Evolutionary conservation across 2,888 invertebrate species (phyloP).

Genomic region (Aphrophora alni): DNA sequence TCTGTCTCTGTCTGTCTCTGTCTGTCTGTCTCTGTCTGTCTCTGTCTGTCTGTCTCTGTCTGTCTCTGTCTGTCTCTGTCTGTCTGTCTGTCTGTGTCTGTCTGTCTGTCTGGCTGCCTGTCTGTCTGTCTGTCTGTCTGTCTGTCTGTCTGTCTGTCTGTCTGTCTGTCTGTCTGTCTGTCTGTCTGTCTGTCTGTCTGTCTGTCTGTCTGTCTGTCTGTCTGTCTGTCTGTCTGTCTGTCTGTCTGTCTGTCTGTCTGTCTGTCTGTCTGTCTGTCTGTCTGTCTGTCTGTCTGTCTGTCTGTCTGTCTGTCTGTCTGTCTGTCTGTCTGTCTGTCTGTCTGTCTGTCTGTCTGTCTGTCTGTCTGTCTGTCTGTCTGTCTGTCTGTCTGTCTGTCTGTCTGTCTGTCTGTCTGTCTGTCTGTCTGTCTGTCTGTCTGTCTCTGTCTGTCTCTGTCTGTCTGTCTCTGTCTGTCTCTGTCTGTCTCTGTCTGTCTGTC

Average conservation of each 20-base stretch:
- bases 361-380: no score
- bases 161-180: slow-evolving; percentile 7
- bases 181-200: background rate
- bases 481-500: background rate
- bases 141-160: slow-evolving; percentile 7
- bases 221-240: slow-evolving; percentile 14
- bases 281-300: slow-evolving; percentile 14
- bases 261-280: slow-evolving; percentile 14
- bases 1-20: slow-evolving; percentile 10
- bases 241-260: slow-evolving; percentile 12
- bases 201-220: slow-evolving; percentile 14
- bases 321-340: slow-evolving; percentile 14
- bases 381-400: no score
- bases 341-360: slow-evolving; percentile 12
- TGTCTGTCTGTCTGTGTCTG: background rate
- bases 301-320: slow-evolving; percentile 14
- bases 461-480: slow-evolving; percentile 6
- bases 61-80: background rate
- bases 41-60: no score
- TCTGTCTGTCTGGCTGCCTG: background rate
- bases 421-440: background rate
- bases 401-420: background rate
- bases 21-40: slow-evolving; percentile 7
- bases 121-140: background rate
- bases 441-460: slow-evolving; percentile 3